Percentiles rank a stretch among this genome's conserved stretches.
These are phyloP conservation scores for Gymnoscopelus microlampas DNA, from an alignment of 2,797 vertebrate species.

Conservation along the genomic window DNA sequence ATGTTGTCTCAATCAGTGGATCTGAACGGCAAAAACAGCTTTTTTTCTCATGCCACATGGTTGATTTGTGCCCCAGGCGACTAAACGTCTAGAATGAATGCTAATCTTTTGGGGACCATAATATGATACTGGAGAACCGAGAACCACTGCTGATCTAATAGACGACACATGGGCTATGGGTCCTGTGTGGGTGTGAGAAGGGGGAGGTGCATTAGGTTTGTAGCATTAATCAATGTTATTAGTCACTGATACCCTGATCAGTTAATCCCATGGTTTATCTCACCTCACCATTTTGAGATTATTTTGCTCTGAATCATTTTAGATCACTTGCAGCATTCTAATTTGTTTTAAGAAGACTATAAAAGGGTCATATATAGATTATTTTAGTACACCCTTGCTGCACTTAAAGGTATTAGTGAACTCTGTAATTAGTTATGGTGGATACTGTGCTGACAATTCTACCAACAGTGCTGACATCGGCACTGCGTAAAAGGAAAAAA, in stretches of 20 bases:
- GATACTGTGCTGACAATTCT: constrained; percentile 26
- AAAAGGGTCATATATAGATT: constrained; percentile 51
- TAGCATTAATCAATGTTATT: background rate
- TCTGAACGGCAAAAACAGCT: too few relatives aligned
- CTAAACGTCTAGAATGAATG: too few relatives aligned
- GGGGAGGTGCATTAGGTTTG: background rate
- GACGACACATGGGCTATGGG: too few relatives aligned
- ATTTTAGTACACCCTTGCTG: constrained; percentile 35
- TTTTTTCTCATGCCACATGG: too few relatives aligned
- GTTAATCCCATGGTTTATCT: constrained; percentile 6
- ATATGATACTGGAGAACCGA: too few relatives aligned
- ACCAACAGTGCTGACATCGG: constrained; percentile 42
- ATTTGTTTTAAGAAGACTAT: constrained; percentile 43
- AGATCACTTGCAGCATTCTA: constrained; percentile 24
- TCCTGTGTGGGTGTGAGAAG: background rate
- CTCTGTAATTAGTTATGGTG: constrained; percentile 34
- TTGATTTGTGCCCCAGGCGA: too few relatives aligned
- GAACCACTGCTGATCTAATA: background rate
- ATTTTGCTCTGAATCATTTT: constrained; percentile 26
- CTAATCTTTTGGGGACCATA: too few relatives aligned
- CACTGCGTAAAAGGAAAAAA: constrained; percentile 9
- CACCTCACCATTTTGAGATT: background rate
- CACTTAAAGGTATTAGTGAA: constrained; percentile 32
- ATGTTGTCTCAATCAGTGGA: too few relatives aligned
- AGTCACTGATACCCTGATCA: background rate